Evolutionary conservation across 2,113 vertebrate genomes (phyloP), one percentile per base, ranked within the genome.

Genomic region (Coracopsis vasa): DNA sequence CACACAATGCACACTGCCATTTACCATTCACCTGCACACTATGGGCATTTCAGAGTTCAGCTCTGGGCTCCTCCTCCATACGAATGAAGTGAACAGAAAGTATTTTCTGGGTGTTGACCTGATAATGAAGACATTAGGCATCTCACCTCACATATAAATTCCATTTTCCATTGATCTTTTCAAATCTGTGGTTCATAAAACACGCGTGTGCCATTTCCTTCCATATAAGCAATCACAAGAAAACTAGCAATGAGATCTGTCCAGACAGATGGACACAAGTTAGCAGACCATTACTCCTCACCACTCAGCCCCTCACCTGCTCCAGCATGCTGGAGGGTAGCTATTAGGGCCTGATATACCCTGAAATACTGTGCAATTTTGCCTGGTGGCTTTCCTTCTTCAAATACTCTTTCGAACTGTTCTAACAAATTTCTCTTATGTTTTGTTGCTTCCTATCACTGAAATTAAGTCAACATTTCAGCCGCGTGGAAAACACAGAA

Each of bases 41-140:
- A 33, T 3, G 2, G 31, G 28, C 45, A 54, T 73, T 90, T 67
- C 66, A 66, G 65, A 56, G 88, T 65, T 94, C 91, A 74, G 82
- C 84, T 83, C 78, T 60, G 44, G 72, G 54, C 37, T 67, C 21
- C 19, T 11, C 72, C 65, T 54, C 56, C 56, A 27, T 47, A 91
- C 9, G 5, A 88, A 86, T 71, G 35, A 92, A 92, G 45, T 51
- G 67, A 92, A 90, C 20, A 64, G 72, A 66, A 92, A 78, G 35
- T 64, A 60, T 83, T 86, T 88, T 73, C 77, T 81, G 65, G 39
- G 56, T 91, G 82, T 83, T 96, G 92, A 88, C 75, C 88, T 86
- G 94, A 80, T 67, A 94, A 95, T 88, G 85, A 95, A 90, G 74
- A 96, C 58, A 92, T 94, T 88, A 88, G 94, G 75, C 75, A 81